These are phyloP conservation scores for Zaprionus kolodkinae DNA, from an alignment of 1,140 invertebrate species.

Conservation along the genomic window DNA sequence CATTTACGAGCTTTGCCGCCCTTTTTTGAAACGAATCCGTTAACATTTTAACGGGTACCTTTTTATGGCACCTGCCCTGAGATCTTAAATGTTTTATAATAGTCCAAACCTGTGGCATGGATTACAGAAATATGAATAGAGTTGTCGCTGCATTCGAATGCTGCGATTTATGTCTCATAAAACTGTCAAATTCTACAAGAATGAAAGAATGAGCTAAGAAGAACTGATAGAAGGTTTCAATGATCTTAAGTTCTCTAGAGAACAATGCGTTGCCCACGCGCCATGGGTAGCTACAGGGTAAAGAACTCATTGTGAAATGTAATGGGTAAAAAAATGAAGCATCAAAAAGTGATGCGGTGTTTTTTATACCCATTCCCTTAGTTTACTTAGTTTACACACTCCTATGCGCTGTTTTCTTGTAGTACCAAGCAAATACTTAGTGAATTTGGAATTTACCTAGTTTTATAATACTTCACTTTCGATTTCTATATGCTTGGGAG, in stretches of 20 bases:
- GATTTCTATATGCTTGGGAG: too few species aligned
- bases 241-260: not conserved
- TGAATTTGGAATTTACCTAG: too few species aligned
- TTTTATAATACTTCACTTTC: too few species aligned
- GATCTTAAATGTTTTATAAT: conserved; percentile 30
- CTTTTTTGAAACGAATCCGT: conserved; percentile 37
- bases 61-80: conserved; percentile 41
- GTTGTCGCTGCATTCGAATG: conserved; percentile 41
- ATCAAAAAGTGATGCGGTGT: too few species aligned
- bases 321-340: too few species aligned
- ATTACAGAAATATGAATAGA: conserved; percentile 43
- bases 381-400: too few species aligned
- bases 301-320: conserved; percentile 1
- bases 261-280: conserved; percentile 16
- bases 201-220: conserved; percentile 25
- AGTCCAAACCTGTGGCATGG: not conserved
- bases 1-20: conserved; percentile 39
- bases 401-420: not conserved
- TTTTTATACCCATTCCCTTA: too few species aligned
- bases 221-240: not conserved
- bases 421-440: too few species aligned
- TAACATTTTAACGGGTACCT: conserved; percentile 21
- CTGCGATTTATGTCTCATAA: conserved; percentile 37
- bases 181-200: conserved; percentile 45
- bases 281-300: not conserved